A percentile compares a stretch with the other conserved stretches of the same genome.
Conservation (phyloP, 2,888 invertebrate species). For the Parnassius orleans region DNA sequence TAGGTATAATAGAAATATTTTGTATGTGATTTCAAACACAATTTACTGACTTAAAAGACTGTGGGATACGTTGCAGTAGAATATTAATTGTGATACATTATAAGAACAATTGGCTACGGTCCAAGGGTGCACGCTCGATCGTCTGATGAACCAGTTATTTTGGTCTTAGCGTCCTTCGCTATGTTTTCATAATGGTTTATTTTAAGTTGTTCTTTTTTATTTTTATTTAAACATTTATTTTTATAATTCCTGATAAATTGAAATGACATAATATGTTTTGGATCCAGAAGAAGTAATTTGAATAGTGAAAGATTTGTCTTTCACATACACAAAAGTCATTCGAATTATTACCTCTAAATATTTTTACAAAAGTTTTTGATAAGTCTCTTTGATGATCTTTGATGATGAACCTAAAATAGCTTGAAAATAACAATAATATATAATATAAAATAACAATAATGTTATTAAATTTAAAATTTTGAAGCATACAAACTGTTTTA, state of each 20-base stretch:
- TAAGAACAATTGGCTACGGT: conserved; percentile 48
- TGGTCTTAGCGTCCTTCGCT: conserved; percentile 59
- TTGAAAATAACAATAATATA: no score
- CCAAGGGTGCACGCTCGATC: conserved; percentile 56
- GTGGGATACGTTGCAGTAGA: neutral
- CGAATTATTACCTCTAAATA: no score
- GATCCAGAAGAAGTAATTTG: no score
- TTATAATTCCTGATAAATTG: neutral
- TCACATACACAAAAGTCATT: no score
- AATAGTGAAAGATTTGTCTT: no score
- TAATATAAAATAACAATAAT: no score
- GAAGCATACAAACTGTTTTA: no score
- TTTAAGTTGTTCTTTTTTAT: conserved; percentile 45
- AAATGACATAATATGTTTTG: no score
- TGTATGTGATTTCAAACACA: neutral
- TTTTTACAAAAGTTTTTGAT: no score
- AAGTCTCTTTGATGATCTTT: no score
- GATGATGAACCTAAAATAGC: no score
- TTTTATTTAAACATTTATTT: conserved; percentile 37
- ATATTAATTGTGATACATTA: conserved; percentile 16
- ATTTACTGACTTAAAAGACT: neutral
- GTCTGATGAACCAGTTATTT: conserved; percentile 68
- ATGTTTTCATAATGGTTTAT: conserved; percentile 57
- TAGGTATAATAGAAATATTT: neutral
- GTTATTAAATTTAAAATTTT: no score